Evolutionary conservation across 1,140 invertebrate species (phyloP).

Genomic region (Vollenhovia emeryi): DNA sequence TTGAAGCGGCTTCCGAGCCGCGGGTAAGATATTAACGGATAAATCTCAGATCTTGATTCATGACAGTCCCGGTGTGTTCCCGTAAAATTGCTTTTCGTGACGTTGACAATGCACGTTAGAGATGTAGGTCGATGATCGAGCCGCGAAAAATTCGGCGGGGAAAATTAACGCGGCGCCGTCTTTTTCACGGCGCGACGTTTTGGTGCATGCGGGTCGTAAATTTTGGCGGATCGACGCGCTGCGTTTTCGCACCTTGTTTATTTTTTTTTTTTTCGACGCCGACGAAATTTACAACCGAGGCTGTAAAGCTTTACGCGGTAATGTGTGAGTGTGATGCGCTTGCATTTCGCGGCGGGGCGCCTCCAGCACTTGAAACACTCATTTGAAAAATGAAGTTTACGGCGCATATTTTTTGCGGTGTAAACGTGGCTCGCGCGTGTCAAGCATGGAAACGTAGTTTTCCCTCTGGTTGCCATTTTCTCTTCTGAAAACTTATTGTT

Average conservation of each 20-base stretch:
- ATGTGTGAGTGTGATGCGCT: constrained; percentile 31
- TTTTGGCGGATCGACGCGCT: constrained; percentile 53
- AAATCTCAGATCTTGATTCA: background rate
- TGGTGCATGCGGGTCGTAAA: constrained; percentile 40
- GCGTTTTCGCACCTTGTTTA: constrained; percentile 43
- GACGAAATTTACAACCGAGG: constrained; percentile 36
- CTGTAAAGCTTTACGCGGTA: constrained; percentile 36
- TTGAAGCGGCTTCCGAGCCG: background rate
- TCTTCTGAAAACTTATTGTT: background rate
- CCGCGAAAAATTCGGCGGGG: constrained; percentile 26
- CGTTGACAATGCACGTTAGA: constrained; percentile 21
- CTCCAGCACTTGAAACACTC: constrained; percentile 31
- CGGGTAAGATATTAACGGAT: background rate
- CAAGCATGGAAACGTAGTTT: background rate
- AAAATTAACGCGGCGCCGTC: constrained; percentile 41
- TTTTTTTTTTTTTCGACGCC: constrained; percentile 31
- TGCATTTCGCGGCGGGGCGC: background rate
- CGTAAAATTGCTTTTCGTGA: constrained; percentile 9
- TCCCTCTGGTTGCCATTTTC: background rate
- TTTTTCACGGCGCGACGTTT: constrained; percentile 47
- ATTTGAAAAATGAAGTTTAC: constrained; percentile 50
- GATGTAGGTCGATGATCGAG: constrained; percentile 25
- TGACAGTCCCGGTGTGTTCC: background rate
- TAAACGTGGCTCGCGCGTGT: background rate
- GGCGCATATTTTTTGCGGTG: constrained; percentile 26